Evolutionary conservation across 2,888 invertebrate genomes (phyloP), one percentile per base, ranked within the genome.

Genomic region (Xylota segnis): DNA sequence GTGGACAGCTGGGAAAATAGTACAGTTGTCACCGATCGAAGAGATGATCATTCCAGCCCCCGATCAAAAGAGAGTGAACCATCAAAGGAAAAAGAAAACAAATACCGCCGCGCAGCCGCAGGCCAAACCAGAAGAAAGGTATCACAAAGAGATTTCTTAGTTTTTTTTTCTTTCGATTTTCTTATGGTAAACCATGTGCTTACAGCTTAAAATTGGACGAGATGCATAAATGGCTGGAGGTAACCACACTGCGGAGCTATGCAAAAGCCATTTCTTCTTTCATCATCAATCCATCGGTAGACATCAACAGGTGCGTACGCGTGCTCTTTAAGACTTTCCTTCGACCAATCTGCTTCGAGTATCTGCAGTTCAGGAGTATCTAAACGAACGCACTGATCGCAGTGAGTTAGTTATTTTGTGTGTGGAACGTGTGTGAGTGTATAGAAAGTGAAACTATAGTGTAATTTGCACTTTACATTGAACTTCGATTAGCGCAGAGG

Each of bases 221-320:
- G 40, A 63, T 74, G 79, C 74, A 75, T 74, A 70, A 78, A 54
- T 56, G 54, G 54, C 52, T 14, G 50, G 14, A 65, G 56, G 52
- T 61, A 54, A n/a, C 12, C 32, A 14, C 7, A 23, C 14, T 23
- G 3, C 23, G 56, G 45, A 59, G 50, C 29, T 59, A 77, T 77
- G 77, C 72, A 61, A 66, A 71, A 52, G 29, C 7, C 68, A 75
- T 74, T 72, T 63, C 63, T 47, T 63, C 47, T 75, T 54, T 43
- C 45, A 66, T 71, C 59, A 59, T 65, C 84, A 84, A 84, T 71
- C 65, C 16, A 75, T 71, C 54, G 59, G 65, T 56, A 52, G 66
- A 63, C 70, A 29, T 65, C 75, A 76, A 76, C 58, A 81, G 59
- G 75, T 81, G 75, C 54, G 23, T 34, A 65, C 83, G 37, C 63